Conservation (phyloP, 2,113 vertebrate genomes). For the Elephantulus edwardii region DNA sequence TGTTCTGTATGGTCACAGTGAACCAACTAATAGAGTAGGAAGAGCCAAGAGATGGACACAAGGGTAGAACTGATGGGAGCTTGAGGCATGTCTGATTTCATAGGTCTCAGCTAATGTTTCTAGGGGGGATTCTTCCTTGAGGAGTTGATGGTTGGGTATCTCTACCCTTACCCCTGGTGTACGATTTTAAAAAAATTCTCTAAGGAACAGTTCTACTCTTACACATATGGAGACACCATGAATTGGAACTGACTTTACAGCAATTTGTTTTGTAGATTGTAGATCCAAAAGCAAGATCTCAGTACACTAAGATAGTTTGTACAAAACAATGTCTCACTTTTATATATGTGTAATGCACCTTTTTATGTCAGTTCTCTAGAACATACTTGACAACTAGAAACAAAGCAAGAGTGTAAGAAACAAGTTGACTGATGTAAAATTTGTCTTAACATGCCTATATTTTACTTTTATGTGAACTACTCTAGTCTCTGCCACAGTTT, state of each 20-base stretch:
- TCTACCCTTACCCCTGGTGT: too few species aligned
- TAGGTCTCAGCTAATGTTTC: too few species aligned
- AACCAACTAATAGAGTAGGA: too few species aligned
- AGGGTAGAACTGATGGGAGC: too few species aligned
- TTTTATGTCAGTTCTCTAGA: neutral
- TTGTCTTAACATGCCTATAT: neutral
- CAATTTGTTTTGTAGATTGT: neutral
- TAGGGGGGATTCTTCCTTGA: too few species aligned
- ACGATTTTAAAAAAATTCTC: neutral
- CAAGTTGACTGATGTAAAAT: neutral
- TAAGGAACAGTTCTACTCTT: neutral
- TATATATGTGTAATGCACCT: neutral
- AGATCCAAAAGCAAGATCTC: neutral
- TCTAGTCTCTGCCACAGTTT: neutral
- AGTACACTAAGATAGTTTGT: neutral
- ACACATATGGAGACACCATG: neutral
- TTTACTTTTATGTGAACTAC: neutral
- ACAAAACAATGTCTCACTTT: neutral
- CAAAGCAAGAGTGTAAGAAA: neutral
- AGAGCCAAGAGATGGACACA: too few species aligned
- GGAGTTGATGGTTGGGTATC: too few species aligned
- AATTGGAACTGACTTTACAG: neutral
- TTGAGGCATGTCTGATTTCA: too few species aligned
- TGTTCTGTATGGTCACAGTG: too few species aligned
- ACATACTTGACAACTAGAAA: neutral